Evolutionary conservation across 2,888 invertebrate genomes (phyloP), one percentile per base, ranked within the genome.

Genomic region (Drosophila buzzatii): DNA sequence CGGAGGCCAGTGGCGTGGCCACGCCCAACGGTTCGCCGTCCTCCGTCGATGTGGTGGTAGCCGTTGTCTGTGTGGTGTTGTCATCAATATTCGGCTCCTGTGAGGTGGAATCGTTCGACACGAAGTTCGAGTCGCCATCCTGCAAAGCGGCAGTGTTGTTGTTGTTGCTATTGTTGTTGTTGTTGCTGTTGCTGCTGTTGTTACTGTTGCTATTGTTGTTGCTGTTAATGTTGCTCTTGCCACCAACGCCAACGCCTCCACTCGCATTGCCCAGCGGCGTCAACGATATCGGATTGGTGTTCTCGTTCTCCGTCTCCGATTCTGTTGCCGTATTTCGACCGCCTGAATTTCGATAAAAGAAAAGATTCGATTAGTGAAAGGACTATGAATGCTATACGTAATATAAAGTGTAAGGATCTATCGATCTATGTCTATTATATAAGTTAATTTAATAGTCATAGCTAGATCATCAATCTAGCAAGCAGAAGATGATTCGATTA

Each of bases 61-160:
- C 89, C 94, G 76, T 95, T 93, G 79, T 94, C 93, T 69, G 94
- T 94, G 90, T 94, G 93, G 85, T 94, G 86, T 79, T 94, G 92
- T 79, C 93, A 92, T 78, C 92, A 52, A 91, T 90, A 52, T 89
- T 92, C 16, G 91, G 91, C 76, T 92, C 92, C 76, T 92, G 90
- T 69, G 92, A 92, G 79, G 92, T 92, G 74, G 93, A 92, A 83
- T 92, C 93, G 74, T 92, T 92, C 64, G 93, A 92, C 35, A 92
- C 87, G 51, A 92, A 92, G 77, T 92, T 92, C 20, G 92, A 92
- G 69, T 92, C 92, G 67, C 90, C 92, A 72, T 91, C 91, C 65
- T 87, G 91, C 69, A 85, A 62, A 23, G 76, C 76, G 58, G 83
- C 76, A 62, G 75, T 58, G 57, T 56, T 73, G 73, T 35, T 72